Conservation (phyloP, 2,797 vertebrate genomes). For the Hyperoplus lanceolatus region DNA sequence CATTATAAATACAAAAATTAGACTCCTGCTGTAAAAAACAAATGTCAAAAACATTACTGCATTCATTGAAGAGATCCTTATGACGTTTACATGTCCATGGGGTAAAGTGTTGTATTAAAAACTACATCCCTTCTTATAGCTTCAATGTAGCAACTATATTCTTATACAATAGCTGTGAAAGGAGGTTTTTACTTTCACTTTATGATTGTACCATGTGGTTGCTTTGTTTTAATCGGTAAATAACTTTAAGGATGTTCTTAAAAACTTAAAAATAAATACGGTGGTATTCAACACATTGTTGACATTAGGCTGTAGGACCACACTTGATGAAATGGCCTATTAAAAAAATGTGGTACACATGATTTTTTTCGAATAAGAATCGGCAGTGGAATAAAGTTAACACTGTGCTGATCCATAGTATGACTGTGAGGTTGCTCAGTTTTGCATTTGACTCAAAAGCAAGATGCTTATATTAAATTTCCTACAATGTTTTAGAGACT, state of each 20-base stretch:
- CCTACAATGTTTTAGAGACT: neutral
- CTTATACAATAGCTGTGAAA: neutral
- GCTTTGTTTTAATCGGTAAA: neutral
- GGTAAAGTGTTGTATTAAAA: neutral
- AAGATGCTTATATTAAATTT: neutral
- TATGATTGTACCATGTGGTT: neutral
- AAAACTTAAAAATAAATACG: neutral
- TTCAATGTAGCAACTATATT: neutral
- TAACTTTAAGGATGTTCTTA: neutral
- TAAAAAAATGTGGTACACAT: neutral
- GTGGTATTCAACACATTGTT: neutral
- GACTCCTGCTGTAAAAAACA: constrained; percentile 14
- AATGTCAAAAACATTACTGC: neutral
- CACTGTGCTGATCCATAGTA: neutral
- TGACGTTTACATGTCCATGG: neutral
- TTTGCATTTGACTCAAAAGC: neutral
- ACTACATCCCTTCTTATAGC: neutral
- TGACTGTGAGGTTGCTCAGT: neutral
- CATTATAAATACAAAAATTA: neutral
- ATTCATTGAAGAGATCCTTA: neutral
- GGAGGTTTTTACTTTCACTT: neutral
- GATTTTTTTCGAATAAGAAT: neutral
- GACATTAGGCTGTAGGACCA: neutral
- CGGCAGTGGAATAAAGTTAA: neutral
- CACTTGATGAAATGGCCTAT: neutral